A percentile compares a stretch with the other conserved stretches of the same genome.
Evolutionary conservation across 2,888 invertebrate genomes (phyloP).

Genomic region (Oasisia sp.): DNA sequence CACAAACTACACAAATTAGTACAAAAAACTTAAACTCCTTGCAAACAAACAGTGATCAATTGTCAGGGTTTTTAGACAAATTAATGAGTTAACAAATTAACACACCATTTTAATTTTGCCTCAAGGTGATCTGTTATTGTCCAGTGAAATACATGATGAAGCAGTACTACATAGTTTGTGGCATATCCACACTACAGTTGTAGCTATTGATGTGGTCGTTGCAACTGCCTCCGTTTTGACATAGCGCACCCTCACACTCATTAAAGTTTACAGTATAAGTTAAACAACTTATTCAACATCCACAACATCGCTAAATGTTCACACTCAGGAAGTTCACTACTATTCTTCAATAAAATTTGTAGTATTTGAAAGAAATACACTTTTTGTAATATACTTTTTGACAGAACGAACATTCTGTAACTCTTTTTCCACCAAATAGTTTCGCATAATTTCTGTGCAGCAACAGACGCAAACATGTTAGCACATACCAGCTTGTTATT

Average conservation of each 20-base stretch:
- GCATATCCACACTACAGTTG: too few relatives aligned
- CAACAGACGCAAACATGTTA: not conserved
- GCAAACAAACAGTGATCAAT: not conserved
- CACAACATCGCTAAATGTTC: not conserved
- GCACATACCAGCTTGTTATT: too few relatives aligned
- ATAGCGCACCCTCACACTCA: too few relatives aligned
- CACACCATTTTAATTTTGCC: not conserved
- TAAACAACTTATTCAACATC: not conserved
- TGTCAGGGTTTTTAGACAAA: not conserved
- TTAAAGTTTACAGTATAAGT: too few relatives aligned
- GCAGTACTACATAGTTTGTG: not conserved
- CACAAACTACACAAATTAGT: not conserved
- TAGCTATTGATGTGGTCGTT: too few relatives aligned
- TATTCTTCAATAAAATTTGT: not conserved
- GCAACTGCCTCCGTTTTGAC: too few relatives aligned
- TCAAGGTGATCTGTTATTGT: not conserved
- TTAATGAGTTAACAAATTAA: not conserved
- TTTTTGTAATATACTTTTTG: not conserved
- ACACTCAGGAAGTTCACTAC: too few relatives aligned
- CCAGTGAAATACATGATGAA: not conserved
- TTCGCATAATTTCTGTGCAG: not conserved
- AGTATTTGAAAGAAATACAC: not conserved
- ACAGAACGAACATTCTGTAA: not conserved
- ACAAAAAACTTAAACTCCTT: not conserved
- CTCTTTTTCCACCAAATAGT: not conserved